These are phyloP conservation scores for Brachionus koreanus DNA, from an alignment of 1,140 invertebrate genomes.

Conservation along the genomic window DNA sequence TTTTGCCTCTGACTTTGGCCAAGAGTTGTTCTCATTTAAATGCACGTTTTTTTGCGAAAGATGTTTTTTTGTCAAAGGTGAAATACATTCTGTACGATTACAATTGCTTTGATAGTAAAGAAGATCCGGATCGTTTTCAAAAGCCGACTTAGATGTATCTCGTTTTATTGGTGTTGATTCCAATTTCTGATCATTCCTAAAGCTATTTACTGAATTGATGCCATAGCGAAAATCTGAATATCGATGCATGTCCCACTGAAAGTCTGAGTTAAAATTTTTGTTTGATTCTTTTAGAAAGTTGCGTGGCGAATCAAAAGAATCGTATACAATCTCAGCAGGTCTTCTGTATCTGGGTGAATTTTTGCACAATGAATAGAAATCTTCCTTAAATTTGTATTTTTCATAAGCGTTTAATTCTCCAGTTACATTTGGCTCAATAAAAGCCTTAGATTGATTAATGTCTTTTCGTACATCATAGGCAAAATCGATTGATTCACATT, in stretches of 20 bases:
- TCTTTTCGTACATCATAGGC: not conserved
- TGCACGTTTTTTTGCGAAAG: not conserved
- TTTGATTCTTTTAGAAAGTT: slow-evolving; percentile 8
- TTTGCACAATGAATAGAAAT: not conserved
- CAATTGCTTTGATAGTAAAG: not conserved
- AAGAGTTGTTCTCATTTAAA: not conserved
- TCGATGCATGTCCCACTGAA: not conserved
- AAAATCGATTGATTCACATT: not conserved
- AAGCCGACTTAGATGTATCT: not conserved
- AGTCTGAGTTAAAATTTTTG: not conserved
- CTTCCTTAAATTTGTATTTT: slow-evolving; percentile 11
- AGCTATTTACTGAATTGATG: not conserved
- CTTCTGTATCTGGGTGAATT: not conserved
- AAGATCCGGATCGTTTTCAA: slow-evolving; percentile 14
- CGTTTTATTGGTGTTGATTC: not conserved
- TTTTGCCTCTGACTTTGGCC: not conserved
- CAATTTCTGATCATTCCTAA: not conserved
- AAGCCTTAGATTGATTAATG: not conserved
- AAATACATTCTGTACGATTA: not conserved
- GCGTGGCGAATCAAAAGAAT: not conserved
- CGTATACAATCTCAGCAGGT: not conserved
- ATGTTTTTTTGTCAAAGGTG: slow-evolving; percentile 16
- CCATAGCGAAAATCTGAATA: not conserved
- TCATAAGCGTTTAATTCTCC: not conserved
- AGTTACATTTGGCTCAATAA: not conserved